These are phyloP conservation scores for Labroides dimidiatus DNA, from an alignment of 2,797 vertebrate genomes.

Conservation along the genomic window DNA sequence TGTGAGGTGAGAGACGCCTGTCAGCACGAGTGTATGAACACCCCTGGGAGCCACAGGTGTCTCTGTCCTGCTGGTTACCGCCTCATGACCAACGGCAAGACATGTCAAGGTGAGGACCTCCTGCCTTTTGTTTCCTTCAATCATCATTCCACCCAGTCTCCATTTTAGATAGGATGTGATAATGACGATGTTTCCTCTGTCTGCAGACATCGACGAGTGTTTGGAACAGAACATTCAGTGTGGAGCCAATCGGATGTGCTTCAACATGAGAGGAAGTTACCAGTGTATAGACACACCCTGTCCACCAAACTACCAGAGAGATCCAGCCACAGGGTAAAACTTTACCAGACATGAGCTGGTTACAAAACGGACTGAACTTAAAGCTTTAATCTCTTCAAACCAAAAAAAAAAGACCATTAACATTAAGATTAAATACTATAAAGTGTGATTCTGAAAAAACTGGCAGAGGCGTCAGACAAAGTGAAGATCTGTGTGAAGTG, in stretches of 20 bases:
- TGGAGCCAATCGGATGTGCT: conserved; percentile 94
- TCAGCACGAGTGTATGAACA: conserved; percentile 96
- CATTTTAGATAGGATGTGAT: rapidly evolving
- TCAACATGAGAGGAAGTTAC: conserved; percentile 96
- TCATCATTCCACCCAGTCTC: neutral
- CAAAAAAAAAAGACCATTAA: no score
- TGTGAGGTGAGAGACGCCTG: conserved; percentile 92
- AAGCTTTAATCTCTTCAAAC: no score
- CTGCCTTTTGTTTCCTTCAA: neutral
- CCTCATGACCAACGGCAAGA: conserved; percentile 92
- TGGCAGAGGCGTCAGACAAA: no score
- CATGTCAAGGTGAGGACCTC: conserved; percentile 90
- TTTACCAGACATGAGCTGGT: neutral
- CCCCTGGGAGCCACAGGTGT: conserved; percentile 92
- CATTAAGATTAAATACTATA: no score
- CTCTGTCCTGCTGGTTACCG: conserved; percentile 92
- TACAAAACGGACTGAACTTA: no score
- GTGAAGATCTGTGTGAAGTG: no score
- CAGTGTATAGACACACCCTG: conserved; percentile 97
- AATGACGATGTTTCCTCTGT: neutral
- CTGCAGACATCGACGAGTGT: conserved; percentile 94
- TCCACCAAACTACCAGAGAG: conserved; percentile 92
- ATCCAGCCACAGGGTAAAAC: conserved; percentile 78
- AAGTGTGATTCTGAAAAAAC: no score
- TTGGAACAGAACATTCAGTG: conserved; percentile 91